Evolutionary conservation across 2,113 vertebrate species (phyloP).

Genomic region (Pelecanoides urinatrix): DNA sequence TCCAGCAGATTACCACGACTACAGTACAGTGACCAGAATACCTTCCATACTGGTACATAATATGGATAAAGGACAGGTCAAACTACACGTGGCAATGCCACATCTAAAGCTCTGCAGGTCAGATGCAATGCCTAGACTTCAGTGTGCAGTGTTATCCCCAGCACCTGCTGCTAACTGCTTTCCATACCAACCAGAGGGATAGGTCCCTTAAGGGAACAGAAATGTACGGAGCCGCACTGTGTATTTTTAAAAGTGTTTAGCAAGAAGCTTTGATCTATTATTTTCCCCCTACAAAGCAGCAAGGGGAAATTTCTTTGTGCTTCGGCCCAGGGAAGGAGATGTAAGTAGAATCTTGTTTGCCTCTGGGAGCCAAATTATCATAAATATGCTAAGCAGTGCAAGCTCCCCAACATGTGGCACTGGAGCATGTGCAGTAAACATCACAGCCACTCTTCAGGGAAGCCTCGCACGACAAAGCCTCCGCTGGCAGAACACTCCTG

Average conservation of each 20-base stretch:
- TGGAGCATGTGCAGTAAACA: slow-evolving; percentile 24
- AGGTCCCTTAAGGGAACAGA: not conserved
- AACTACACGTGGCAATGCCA: not conserved
- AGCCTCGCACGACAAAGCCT: not conserved
- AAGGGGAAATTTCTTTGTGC: slow-evolving; percentile 41
- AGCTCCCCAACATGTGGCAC: slow-evolving; percentile 49
- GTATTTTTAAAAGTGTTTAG: slow-evolving; percentile 57
- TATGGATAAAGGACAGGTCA: not conserved
- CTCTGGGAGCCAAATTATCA: slow-evolving; percentile 42
- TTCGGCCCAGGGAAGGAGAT: slow-evolving; percentile 2
- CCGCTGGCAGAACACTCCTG: not conserved
- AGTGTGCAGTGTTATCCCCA: not conserved
- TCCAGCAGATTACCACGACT: not conserved
- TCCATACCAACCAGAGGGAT: not conserved
- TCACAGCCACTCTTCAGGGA: slow-evolving; percentile 20
- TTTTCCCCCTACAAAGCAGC: slow-evolving; percentile 17
- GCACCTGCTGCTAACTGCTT: not conserved
- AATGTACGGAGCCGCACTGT: not conserved
- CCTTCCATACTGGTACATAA: not conserved
- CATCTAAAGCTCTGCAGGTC: not conserved
- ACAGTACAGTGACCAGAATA: not conserved
- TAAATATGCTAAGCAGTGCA: slow-evolving; percentile 56
- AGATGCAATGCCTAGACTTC: not conserved
- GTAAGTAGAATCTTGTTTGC: not conserved
- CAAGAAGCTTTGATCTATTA: slow-evolving; percentile 53